Conservation (phyloP, 2,888 invertebrate species). For the Epinotia nisella region DNA sequence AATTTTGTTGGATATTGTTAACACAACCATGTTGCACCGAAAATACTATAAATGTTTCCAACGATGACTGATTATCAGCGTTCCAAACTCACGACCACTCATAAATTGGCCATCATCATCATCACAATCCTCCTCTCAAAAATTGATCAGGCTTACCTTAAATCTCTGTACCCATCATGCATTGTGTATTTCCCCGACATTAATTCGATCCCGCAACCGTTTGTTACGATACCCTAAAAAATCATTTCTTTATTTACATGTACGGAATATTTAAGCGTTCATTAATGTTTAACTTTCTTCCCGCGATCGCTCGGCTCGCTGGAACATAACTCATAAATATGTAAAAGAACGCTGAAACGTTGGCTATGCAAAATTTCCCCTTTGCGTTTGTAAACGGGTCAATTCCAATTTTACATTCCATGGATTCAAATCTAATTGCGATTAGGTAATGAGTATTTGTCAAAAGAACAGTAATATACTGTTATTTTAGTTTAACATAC, state of each 20-base stretch:
- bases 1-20: too few species aligned
- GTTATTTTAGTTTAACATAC: not conserved
- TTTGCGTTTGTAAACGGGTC: slow-evolving; percentile 70
- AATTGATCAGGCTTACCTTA: too few species aligned
- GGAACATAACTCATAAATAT: slow-evolving; percentile 82
- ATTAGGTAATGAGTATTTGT: slow-evolving; percentile 35
- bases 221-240: slow-evolving; percentile 58
- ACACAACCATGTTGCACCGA: too few species aligned
- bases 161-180: too few species aligned
- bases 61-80: too few species aligned
- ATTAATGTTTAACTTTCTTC: slow-evolving; percentile 83
- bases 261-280: slow-evolving; percentile 80
- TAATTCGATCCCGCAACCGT: slow-evolving; percentile 1
- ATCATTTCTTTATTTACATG: slow-evolving; percentile 79
- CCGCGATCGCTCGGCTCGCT: slow-evolving; percentile 67
- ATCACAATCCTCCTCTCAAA: too few species aligned
- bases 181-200: slow-evolving; percentile 6
- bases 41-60: too few species aligned
- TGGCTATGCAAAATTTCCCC: slow-evolving; percentile 72
- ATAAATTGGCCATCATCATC: too few species aligned
- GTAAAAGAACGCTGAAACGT: slow-evolving; percentile 70
- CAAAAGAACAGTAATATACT: not conserved
- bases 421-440: slow-evolving; percentile 57
- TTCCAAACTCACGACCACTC: too few species aligned
- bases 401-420: slow-evolving; percentile 69